Base-by-base conservation (phyloP, 2,797 vertebrate genomes). In the Artibeus jamaicensis region DNA sequence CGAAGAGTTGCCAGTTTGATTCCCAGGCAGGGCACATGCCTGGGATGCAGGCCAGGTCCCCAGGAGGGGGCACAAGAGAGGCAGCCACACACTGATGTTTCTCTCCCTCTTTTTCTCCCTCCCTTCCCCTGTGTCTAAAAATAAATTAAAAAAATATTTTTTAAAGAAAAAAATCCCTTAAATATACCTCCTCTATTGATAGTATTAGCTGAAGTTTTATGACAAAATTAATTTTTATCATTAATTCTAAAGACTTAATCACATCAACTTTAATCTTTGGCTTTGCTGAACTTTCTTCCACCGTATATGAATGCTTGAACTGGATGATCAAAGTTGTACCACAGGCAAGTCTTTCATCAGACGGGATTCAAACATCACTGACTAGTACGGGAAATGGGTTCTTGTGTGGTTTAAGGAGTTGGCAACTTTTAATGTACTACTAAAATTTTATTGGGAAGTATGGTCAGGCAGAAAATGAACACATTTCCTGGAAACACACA, bases 371-470 rank as follows among this genome's bases (percentile, higher is more conserved):
- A 73, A 59, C 26, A 77, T 37, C 29, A 19, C n/a, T n/a, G 24
- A 42, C 55, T 39, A 85, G 12, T 4, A 11, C 3, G 32, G 10
- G 48, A 78, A 95, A 55, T 48, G 24, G 37, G 29, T 74, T 79
- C 70, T 65, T 16, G 2, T 14, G 44, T 65, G 19, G 34, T 6
- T 92, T 65, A 73, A 77, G 15, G 44, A 94, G 15, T 48, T 44
- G 65, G n/a, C 37, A 83, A 44, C 22, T 91, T 93, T 85, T 74
- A 48, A 89, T 70, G 50, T 48, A 55, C 32, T 50, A 73, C 18
- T 83, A 81, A 96, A 88, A 82, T 78, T 95, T 91, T 84, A 74
- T 29, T 29, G 53, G 78, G 85, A 62, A 50, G 14, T 86, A 42
- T 67, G 50, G 1, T 79, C 57, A 91, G 50, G 46, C 91, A 86